Percentiles rank a stretch among this genome's conserved stretches.
phyloP scores from a whole-genome alignment of 2,888 invertebrate genomes.

The Pterobdella sp. region DNA sequence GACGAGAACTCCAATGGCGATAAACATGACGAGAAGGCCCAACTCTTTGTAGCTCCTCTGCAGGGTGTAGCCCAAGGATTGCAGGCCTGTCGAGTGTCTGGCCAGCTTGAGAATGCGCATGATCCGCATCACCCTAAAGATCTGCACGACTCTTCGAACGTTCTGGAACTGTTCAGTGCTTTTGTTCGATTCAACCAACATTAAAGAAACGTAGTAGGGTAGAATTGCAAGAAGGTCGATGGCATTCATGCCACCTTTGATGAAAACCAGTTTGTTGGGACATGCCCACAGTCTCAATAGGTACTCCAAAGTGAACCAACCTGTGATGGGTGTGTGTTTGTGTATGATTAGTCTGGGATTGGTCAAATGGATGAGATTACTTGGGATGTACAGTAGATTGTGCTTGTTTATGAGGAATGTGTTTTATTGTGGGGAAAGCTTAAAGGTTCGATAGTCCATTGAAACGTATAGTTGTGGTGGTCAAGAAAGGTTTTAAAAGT shows the following conservation, averaged over 20 bases:
- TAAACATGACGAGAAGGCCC: conserved; percentile 90
- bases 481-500: no score
- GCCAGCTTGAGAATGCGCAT: conserved; percentile 57
- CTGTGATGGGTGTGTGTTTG: conserved; percentile 6
- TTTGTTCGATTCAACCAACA: conserved; percentile 92
- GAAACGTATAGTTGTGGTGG: no score
- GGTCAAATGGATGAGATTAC: background rate
- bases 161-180: conserved; percentile 61
- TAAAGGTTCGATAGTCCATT: no score
- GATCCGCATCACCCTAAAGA: conserved; percentile 72
- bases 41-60: conserved; percentile 97
- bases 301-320: conserved; percentile 97
- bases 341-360: background rate
- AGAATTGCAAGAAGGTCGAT: conserved; percentile 96
- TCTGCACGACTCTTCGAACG: conserved; percentile 93
- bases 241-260: conserved; percentile 94
- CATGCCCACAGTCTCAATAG: conserved; percentile 90
- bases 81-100: conserved; percentile 93
- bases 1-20: conserved; percentile 96
- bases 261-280: conserved; percentile 98
- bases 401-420: no score
- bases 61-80: conserved; percentile 93
- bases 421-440: no score
- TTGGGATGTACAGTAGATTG: no score
- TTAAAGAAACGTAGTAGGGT: conserved; percentile 94